Evolutionary conservation across 2,797 vertebrate genomes (phyloP), one percentile per base, ranked within the genome.

Genomic region (Sebastes ruberrimus): DNA sequence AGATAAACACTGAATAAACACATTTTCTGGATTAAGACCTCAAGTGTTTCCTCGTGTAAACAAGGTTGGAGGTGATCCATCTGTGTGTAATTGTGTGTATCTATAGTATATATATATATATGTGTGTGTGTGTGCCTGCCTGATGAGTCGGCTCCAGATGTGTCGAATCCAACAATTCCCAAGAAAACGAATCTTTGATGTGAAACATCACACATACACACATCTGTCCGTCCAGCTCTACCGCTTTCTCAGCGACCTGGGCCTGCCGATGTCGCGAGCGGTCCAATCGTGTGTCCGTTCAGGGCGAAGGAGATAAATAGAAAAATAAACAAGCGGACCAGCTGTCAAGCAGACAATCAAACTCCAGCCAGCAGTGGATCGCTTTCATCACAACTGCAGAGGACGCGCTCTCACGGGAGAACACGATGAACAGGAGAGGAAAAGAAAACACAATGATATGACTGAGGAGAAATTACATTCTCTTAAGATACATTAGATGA

Each of bases 291-390:
- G 81, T 79, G 78, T 83, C 42, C 13, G 69, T 76, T 80, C 72
- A 70, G 75, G 81, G 72, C 66, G 20, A 52, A 32, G 23, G 76
- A 65, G 82, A 93, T 86, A 87, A 90, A 92, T 76, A 88, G 53
- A 86, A 91, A 92, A 95, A 94, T 81, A 94, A 93, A 93, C 89
- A 88, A 81, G 64, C 6, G 10, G 83, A 25, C 84, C 93, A 94
- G 92, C 92, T 94, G 92, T 92, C 87, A 85, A 74, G 61, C 88
- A 92, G 87, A 92, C 83, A 85, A 90, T 90, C 76, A 86, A 80
- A 87, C 83, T 83, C 53, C 78, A 88, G 90, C 87, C 82, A 79
- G 86, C 80, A 84, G 82, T 59, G 70, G 71, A 86, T 79, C 74
- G 32, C 87, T 91, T 92, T 89, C 86, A 93, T 88, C 83, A 23